Percentiles rank a stretch among this genome's conserved stretches.
phyloP scores from a whole-genome alignment of 1,140 invertebrate genomes.

The Geopemphigus sp. region DNA sequence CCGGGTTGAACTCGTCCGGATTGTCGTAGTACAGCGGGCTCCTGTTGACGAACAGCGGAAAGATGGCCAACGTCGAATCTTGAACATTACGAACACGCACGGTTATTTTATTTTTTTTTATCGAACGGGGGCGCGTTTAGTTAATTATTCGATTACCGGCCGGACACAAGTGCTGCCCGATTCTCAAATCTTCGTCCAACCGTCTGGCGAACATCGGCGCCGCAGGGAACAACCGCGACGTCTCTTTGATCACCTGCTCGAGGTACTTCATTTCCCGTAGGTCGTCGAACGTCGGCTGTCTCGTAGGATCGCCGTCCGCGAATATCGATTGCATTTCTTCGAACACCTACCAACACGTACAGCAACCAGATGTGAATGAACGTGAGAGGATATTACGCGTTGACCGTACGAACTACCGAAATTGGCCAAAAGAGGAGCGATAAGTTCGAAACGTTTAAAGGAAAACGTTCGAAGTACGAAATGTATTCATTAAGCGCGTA shows the following conservation, averaged over 20 bases:
- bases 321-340: constrained; percentile 61
- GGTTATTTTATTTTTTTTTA: too few species aligned
- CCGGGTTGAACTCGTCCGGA: constrained; percentile 54
- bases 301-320: constrained; percentile 52
- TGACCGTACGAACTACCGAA: too few species aligned
- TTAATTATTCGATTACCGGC: constrained; percentile 12
- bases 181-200: constrained; percentile 56
- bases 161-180: constrained; percentile 41
- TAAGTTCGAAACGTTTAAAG: too few species aligned
- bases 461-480: too few species aligned
- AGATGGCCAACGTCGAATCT: neutral
- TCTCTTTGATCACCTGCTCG: constrained; percentile 66
- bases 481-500: too few species aligned
- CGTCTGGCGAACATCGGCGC: constrained; percentile 61
- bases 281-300: constrained; percentile 57
- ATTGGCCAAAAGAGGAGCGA: too few species aligned
- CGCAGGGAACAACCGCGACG: constrained; percentile 62
- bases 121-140: too few species aligned
- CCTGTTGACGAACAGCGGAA: constrained; percentile 57
- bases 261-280: constrained; percentile 62
- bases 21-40: constrained; percentile 59
- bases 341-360: constrained; percentile 54
- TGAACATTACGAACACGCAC: neutral
- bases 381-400: too few species aligned
- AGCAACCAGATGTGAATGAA: neutral